A percentile compares a stretch with the other conserved stretches of the same genome.
phyloP scores from a whole-genome alignment of 2,797 vertebrate species.

The Squalus acanthias region DNA sequence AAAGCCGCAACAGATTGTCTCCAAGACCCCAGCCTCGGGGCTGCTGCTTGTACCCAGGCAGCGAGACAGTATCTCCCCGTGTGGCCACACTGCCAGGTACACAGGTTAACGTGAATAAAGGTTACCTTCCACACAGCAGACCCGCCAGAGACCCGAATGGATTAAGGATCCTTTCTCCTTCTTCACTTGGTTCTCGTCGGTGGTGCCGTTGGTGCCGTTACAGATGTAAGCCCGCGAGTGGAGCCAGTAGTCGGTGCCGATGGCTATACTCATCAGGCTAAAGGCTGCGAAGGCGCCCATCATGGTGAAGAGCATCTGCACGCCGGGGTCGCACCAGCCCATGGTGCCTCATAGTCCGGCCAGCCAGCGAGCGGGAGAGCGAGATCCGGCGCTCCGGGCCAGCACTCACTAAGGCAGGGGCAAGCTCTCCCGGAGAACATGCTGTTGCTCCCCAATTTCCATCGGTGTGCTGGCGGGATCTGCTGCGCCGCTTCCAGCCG shows the following conservation, averaged over 20 bases:
- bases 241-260: slow-evolving; percentile 94
- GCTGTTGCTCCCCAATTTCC: slow-evolving; percentile 38
- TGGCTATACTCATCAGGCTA: slow-evolving; percentile 92
- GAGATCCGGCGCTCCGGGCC: slow-evolving; percentile 39
- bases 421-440: not conserved
- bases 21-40: too few species aligned
- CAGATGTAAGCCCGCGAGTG: slow-evolving; percentile 89
- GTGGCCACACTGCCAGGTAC: too few species aligned
- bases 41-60: too few species aligned
- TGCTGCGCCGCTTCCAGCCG: slow-evolving; percentile 3
- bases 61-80: too few species aligned
- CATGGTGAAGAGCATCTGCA: slow-evolving; percentile 82
- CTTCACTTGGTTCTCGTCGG: slow-evolving; percentile 69
- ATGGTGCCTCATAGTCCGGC: slow-evolving; percentile 78
- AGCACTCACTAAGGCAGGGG: not conserved
- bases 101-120: too few species aligned
- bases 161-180: slow-evolving; percentile 76
- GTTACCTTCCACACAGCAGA: slow-evolving; percentile 89
- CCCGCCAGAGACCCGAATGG: slow-evolving; percentile 88
- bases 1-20: not conserved
- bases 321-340: slow-evolving; percentile 87
- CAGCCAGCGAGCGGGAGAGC: slow-evolving; percentile 38
- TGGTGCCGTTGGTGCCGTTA: slow-evolving; percentile 78
- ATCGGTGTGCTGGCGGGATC: not conserved
- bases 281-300: slow-evolving; percentile 85